These are phyloP conservation scores for Helicoverpa zea DNA, from an alignment of 1,140 invertebrate species.

Conservation along the genomic window DNA sequence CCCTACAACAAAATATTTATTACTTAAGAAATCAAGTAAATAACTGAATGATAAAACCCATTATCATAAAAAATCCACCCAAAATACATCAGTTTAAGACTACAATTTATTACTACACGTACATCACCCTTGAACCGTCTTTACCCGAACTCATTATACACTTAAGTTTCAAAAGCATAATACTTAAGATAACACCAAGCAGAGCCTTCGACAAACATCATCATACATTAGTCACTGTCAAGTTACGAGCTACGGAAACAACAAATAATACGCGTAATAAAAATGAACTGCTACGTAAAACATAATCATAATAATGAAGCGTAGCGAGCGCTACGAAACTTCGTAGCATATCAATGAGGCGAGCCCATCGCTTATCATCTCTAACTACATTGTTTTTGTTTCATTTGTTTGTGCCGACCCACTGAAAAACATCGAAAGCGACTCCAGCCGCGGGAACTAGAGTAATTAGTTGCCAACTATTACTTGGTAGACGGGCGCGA, in stretches of 20 bases:
- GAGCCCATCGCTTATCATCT: conserved; percentile 35
- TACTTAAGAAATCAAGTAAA: background rate
- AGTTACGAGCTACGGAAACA: conserved; percentile 10
- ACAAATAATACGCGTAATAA: conserved; percentile 17
- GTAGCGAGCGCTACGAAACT: conserved; percentile 56
- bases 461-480: conserved; percentile 67
- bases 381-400: conserved; percentile 42
- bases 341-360: conserved; percentile 58
- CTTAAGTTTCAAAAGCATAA: background rate
- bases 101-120: conserved; percentile 11
- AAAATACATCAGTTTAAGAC: conserved; percentile 1
- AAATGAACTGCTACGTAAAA: conserved; percentile 49
- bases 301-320: conserved; percentile 43
- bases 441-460: conserved; percentile 56
- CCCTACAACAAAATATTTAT: background rate
- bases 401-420: conserved; percentile 47
- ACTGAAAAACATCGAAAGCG: conserved; percentile 53
- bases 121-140: conserved; percentile 5
- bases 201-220: background rate
- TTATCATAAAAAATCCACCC: background rate
- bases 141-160: background rate
- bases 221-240: conserved; percentile 11
- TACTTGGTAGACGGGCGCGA: conserved; percentile 69
- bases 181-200: conserved; percentile 3
- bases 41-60: background rate